Conservation (phyloP, 2,888 invertebrate genomes). For the Drosophila seclusa region DNA sequence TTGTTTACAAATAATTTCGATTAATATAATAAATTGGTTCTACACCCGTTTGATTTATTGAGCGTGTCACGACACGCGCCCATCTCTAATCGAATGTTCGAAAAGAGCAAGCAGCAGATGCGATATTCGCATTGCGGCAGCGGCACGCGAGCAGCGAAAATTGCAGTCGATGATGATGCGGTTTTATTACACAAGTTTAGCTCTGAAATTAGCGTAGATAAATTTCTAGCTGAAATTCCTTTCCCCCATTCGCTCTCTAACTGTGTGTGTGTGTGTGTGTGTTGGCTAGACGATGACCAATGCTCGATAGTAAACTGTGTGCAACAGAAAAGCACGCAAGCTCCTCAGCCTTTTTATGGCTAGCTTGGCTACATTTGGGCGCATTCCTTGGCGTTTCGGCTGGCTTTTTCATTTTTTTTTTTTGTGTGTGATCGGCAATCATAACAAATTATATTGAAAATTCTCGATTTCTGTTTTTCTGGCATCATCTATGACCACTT, state of each 20-base stretch:
- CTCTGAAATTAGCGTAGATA: constrained; percentile 81
- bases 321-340: constrained; percentile 35
- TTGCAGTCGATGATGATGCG: constrained; percentile 72
- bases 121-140: constrained; percentile 39
- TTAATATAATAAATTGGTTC: not conserved
- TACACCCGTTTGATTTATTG: not conserved
- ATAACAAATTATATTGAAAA: constrained; percentile 62
- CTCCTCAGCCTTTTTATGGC: constrained; percentile 27
- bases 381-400: constrained; percentile 59
- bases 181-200: constrained; percentile 80
- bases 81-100: not conserved
- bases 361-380: constrained; percentile 32
- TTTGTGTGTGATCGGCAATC: constrained; percentile 58
- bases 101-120: constrained; percentile 19
- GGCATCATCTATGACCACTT: constrained; percentile 27
- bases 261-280: constrained; percentile 24
- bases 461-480: constrained; percentile 47
- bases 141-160: constrained; percentile 74
- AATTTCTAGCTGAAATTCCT: constrained; percentile 73
- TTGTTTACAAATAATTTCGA: fast-evolving
- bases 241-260: constrained; percentile 23
- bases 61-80: constrained; percentile 5
- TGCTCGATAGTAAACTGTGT: constrained; percentile 53
- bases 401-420: constrained; percentile 19
- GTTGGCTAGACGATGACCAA: constrained; percentile 67